These are phyloP conservation scores for Aphelocoma californica DNA, from an alignment of 2,797 vertebrate genomes.

Conservation along the genomic window DNA sequence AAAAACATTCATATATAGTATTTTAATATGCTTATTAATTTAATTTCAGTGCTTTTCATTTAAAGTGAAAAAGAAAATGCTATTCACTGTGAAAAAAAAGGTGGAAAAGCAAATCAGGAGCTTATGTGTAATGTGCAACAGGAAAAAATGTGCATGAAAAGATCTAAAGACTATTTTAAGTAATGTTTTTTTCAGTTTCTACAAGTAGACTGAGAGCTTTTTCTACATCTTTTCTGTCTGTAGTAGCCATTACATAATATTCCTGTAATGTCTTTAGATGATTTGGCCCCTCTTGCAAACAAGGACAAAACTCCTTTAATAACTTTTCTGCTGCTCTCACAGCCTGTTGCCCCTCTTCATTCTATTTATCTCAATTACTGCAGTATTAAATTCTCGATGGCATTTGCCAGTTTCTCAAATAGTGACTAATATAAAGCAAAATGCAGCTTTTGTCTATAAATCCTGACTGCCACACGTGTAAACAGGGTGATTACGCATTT, in stretches of 20 bases:
- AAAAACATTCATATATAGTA: not conserved
- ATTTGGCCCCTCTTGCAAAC: conserved; percentile 16
- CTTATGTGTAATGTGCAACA: not conserved
- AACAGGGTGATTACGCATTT: not conserved
- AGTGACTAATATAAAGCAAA: not conserved
- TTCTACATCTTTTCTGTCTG: conserved; percentile 57
- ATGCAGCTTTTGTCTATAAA: not conserved
- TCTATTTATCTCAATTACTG: not conserved
- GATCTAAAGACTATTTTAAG: not conserved
- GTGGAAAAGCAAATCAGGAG: not conserved
- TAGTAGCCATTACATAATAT: conserved; percentile 64
- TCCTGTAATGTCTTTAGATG: conserved; percentile 61
- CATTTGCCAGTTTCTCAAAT: not conserved
- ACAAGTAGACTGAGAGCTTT: conserved; percentile 60
- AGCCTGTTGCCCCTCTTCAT: conserved; percentile 4
- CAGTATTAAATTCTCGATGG: not conserved
- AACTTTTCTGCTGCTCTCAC: conserved; percentile 62
- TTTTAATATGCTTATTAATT: not conserved
- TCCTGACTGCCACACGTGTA: not conserved
- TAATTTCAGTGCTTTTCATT: not conserved
- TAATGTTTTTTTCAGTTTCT: conserved; percentile 54
- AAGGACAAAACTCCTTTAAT: conserved; percentile 63
- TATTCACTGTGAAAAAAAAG: not conserved
- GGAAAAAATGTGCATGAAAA: not conserved
- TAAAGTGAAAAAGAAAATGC: not conserved